These are phyloP conservation scores for Caenorhabditis elegans DNA, from an alignment of 1,140 invertebrate genomes.

Conservation along the genomic window DNA sequence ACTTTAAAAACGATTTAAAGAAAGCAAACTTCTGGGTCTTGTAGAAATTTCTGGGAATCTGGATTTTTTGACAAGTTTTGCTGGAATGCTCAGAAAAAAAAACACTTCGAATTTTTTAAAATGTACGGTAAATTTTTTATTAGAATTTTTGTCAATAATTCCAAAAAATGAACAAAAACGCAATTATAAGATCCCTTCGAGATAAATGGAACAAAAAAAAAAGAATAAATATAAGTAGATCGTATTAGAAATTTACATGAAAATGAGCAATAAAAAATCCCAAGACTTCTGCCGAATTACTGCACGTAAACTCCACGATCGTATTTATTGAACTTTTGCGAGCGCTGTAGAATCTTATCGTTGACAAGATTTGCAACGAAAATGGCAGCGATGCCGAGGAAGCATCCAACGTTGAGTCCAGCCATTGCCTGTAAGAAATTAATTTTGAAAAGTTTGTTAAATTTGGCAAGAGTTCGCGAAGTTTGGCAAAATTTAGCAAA, in stretches of 20 bases:
- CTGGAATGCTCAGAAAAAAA: too few relatives aligned
- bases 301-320: constrained; percentile 20
- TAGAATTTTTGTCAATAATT: too few relatives aligned
- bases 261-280: neutral
- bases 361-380: constrained; percentile 48
- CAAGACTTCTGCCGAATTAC: neutral
- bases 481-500: too few relatives aligned
- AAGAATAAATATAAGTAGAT: too few relatives aligned
- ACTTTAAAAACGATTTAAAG: too few relatives aligned
- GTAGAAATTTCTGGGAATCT: too few relatives aligned
- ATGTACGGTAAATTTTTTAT: too few relatives aligned
- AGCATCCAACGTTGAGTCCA: constrained; percentile 49
- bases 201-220: too few relatives aligned
- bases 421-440: constrained; percentile 42
- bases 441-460: neutral
- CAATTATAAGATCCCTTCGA: too few relatives aligned
- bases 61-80: too few relatives aligned
- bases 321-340: constrained; percentile 4
- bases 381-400: constrained; percentile 47
- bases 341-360: constrained; percentile 45
- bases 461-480: neutral
- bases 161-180: neutral
- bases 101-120: too few relatives aligned
- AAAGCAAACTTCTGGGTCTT: too few relatives aligned
- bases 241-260: neutral